Percentiles rank a stretch among this genome's conserved stretches.
Evolutionary conservation across 53 echinoderm and acorn worm species (phyloP).

Genomic region (Holothuria leucospilota): DNA sequence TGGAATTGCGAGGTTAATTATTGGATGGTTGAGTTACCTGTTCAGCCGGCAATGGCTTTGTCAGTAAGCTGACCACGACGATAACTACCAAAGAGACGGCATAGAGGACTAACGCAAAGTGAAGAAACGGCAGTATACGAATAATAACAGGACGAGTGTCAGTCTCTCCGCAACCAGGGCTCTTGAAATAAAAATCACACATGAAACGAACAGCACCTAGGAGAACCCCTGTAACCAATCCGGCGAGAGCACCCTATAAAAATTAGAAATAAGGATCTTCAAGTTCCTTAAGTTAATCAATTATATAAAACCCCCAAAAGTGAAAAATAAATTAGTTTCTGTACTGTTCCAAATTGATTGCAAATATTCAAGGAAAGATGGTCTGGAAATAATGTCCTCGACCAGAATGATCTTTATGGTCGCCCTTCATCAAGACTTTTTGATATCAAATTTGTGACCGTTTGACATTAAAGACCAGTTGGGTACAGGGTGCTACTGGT

Average conservation of each 20-base stretch:
- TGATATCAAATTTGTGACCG: no score
- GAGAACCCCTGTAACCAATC: slow-evolving; percentile 60
- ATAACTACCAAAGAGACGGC: slow-evolving; percentile 55
- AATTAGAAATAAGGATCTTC: no score
- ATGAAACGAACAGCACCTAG: slow-evolving; percentile 64
- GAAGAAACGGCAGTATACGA: slow-evolving; percentile 63
- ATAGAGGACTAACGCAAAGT: slow-evolving; percentile 76
- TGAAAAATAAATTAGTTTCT: no score
- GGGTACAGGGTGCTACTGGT: no score
- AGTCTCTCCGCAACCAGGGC: slow-evolving; percentile 65
- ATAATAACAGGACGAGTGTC: slow-evolving; percentile 66
- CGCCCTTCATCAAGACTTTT: no score
- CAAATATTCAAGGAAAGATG: no score
- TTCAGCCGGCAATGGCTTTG: slow-evolving; percentile 67
- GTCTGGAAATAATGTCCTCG: no score
- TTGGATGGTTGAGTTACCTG: slow-evolving; percentile 48
- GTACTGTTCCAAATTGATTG: no score
- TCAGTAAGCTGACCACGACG: slow-evolving; percentile 69
- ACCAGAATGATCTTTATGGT: no score
- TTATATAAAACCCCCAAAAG: no score
- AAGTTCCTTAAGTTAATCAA: no score
- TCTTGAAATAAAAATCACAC: slow-evolving; percentile 66
- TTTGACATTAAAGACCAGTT: no score
- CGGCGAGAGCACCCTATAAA: slow-evolving; percentile 70
- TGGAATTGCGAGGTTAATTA: not conserved